Evolutionary conservation across 2,888 invertebrate species (phyloP), one percentile per base, ranked within the genome.

Genomic region (Parnassius mnemosyne): DNA sequence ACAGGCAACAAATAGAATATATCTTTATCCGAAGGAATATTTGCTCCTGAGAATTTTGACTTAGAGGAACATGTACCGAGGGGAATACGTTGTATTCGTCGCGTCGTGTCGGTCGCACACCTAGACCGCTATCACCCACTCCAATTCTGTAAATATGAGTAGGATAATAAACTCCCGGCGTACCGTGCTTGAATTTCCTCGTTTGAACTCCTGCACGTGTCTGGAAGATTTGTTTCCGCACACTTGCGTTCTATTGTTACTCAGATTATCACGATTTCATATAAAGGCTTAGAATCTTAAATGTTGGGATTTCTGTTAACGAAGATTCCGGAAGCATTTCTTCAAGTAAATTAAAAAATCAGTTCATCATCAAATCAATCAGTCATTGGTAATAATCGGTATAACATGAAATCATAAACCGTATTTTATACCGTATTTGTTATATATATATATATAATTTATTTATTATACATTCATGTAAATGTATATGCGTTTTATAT

Each of bases 141-240:
- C 77, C 75, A 85, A 83, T 84, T 83, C 85, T 87, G 85, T 85
- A 87, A 87, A 87, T 87, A 88, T 87, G 85, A 88, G 84, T 82
- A 80, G 82, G 83, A 84, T 85, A 87, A 87, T 89, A 89, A 87
- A 88, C 83, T 84, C 79, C 75, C 76, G 80, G 82, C 83, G 80
- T 78, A 78, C 74, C 79, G 80, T 80, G 81, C 84, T 84, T 75
- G 82, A 85, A 86, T 89, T 88, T 88, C 85, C 82, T 78, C 80
- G 82, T 77, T 83, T 76, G 81, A 63, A 87, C 83, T 87, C 84
- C 72, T 75, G 84, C 83, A 88, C 86, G 86, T 86, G 85, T 78
- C 82, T 73, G 68, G 69, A 67, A 71, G 65, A 71, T 71, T 69
- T 43, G 71, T 69, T 70, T 68, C 71, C 68, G 64, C 71, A 64